Evolutionary conservation across 2,113 vertebrate species (phyloP).

Genomic region (Tupaia tana): DNA sequence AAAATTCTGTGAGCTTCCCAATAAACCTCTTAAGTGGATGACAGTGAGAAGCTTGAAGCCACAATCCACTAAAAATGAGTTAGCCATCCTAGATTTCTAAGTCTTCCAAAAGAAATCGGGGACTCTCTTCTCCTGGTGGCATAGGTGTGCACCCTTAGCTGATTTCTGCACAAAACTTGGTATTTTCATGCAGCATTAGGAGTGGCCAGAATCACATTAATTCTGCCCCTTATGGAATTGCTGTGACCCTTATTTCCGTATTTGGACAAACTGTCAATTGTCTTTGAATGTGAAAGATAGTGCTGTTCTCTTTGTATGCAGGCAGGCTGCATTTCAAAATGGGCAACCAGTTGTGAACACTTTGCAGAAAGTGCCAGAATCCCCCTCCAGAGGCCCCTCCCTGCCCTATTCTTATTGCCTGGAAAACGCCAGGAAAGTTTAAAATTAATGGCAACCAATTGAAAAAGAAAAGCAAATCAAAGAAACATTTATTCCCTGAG

Average conservation of each 20-base stretch:
- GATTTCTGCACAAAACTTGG: conserved; percentile 59
- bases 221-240: conserved; percentile 57
- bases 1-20: not conserved
- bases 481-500: conserved; percentile 75
- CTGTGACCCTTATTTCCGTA: conserved; percentile 73
- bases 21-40: not conserved
- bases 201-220: conserved; percentile 67
- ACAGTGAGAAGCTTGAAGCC: conserved; percentile 22
- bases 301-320: conserved; percentile 53
- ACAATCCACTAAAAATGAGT: conserved; percentile 32
- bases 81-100: conserved; percentile 30
- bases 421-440: conserved; percentile 80
- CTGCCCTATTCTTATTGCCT: conserved; percentile 75
- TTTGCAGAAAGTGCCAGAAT: conserved; percentile 72
- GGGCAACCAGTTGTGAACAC: conserved; percentile 77
- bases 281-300: conserved; percentile 69
- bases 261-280: conserved; percentile 73
- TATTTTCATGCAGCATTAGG: conserved; percentile 68
- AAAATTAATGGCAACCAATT: conserved; percentile 80
- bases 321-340: conserved; percentile 62
- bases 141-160: conserved; percentile 8
- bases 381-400: not conserved
- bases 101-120: not conserved
- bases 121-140: not conserved
- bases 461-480: conserved; percentile 80